Evolutionary conservation across 2,888 invertebrate species (phyloP).

Genomic region (Eupelmus urozonus): DNA sequence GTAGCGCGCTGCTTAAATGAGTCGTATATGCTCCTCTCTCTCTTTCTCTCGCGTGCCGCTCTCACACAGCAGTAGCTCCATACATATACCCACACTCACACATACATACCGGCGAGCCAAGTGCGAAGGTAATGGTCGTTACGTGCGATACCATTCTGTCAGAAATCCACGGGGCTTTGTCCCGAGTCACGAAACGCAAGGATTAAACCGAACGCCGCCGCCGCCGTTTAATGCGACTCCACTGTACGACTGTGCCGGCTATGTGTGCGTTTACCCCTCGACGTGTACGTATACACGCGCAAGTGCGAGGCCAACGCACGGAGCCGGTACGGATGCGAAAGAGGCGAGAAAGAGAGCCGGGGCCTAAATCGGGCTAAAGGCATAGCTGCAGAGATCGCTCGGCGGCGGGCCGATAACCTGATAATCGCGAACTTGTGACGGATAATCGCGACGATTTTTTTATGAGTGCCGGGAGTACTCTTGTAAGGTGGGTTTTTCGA

Average conservation of each 20-base stretch:
- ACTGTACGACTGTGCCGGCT: constrained; percentile 57
- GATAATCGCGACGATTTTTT: too few species aligned
- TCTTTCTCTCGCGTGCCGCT: neutral
- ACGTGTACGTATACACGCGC: neutral
- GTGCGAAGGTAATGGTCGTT: constrained; percentile 74
- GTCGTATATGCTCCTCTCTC: neutral
- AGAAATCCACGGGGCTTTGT: constrained; percentile 77
- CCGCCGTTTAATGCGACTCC: constrained; percentile 68
- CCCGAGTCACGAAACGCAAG: constrained; percentile 76
- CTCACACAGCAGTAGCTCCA: neutral
- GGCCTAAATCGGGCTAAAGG: constrained; percentile 37
- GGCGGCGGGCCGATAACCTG: constrained; percentile 23
- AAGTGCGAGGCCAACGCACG: neutral
- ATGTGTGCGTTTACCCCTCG: constrained; percentile 65
- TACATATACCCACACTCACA: neutral
- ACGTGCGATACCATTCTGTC: constrained; percentile 76
- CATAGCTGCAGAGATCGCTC: constrained; percentile 8
- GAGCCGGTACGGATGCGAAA: too few species aligned
- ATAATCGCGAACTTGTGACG: constrained; percentile 16
- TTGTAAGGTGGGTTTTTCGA: constrained; percentile 28
- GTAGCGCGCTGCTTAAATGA: constrained; percentile 14
- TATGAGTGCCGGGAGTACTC: neutral
- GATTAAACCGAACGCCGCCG: constrained; percentile 72
- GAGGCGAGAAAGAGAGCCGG: neutral
- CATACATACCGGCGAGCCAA: constrained; percentile 36